Conservation (phyloP, 2,888 invertebrate species). For the Xylota segnis region DNA sequence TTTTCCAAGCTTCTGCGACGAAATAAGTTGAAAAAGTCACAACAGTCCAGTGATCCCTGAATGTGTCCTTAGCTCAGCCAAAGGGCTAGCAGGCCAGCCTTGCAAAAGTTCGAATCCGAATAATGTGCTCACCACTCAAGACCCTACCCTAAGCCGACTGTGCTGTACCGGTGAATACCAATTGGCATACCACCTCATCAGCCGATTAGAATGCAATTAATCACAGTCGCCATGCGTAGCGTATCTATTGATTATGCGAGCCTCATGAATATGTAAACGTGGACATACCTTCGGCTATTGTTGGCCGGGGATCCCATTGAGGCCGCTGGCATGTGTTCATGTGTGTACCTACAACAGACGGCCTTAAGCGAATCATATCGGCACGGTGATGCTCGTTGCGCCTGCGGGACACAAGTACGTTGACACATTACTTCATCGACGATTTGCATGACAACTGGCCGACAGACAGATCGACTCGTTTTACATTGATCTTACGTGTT, state of each 20-base stretch:
- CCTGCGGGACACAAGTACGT: constrained; percentile 2
- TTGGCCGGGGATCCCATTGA: constrained; percentile 2
- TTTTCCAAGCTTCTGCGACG: too few species aligned
- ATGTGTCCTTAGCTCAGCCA: too few species aligned
- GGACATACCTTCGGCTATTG: constrained; percentile 10
- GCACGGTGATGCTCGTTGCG: neutral
- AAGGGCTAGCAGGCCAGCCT: too few species aligned
- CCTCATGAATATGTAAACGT: constrained; percentile 33
- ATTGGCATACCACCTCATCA: neutral
- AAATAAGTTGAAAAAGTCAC: too few species aligned
- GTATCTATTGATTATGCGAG: constrained; percentile 9
- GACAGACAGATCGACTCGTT: constrained; percentile 18
- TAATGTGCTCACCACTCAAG: neutral
- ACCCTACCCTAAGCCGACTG: neutral
- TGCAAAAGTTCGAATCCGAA: neutral
- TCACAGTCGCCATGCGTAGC: constrained; percentile 1
- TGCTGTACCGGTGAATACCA: neutral
- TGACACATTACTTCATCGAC: constrained; percentile 22
- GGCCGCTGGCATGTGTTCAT: neutral
- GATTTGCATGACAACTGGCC: constrained; percentile 55
- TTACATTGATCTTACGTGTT: constrained; percentile 39
- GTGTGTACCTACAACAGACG: neutral
- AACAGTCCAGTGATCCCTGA: too few species aligned
- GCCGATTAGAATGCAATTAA: constrained; percentile 36
- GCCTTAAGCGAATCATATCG: constrained; percentile 30